phyloP scores from a whole-genome alignment of 2,113 vertebrate species.

The Bubo bubo region DNA sequence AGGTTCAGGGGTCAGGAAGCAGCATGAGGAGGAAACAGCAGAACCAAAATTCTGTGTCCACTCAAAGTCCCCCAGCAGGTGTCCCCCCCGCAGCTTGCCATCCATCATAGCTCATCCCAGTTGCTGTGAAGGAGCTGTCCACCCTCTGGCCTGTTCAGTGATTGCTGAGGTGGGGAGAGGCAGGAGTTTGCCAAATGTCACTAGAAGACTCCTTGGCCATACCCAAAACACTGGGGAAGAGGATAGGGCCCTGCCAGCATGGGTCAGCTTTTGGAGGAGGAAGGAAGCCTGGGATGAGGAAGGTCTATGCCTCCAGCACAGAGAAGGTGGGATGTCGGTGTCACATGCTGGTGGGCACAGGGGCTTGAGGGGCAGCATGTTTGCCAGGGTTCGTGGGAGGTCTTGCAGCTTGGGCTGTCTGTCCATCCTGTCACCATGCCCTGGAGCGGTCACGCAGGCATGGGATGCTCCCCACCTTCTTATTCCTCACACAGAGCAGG shows the following conservation, averaged over 20 bases:
- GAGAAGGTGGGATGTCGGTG: neutral
- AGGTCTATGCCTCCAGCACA: neutral
- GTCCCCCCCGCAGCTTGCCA: neutral
- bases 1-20: neutral
- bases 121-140: neutral
- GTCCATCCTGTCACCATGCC: neutral
- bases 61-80: neutral
- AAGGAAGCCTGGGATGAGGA: neutral
- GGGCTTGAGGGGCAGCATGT: neutral
- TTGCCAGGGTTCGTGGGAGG: neutral
- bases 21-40: neutral
- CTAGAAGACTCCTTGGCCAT: neutral
- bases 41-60: neutral
- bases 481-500: neutral
- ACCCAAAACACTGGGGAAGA: neutral
- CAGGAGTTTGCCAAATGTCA: neutral
- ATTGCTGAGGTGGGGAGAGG: neutral
- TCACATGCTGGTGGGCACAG: rapidly evolving
- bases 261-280: neutral
- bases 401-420: neutral
- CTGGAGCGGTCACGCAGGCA: rapidly evolving
- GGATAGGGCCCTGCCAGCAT: neutral
- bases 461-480: rapidly evolving
- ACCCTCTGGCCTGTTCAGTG: neutral
- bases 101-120: neutral